A percentile compares a stretch with the other conserved stretches of the same genome.
Evolutionary conservation across 1,140 invertebrate genomes (phyloP).

Genomic region (Heterodera schachtii): DNA sequence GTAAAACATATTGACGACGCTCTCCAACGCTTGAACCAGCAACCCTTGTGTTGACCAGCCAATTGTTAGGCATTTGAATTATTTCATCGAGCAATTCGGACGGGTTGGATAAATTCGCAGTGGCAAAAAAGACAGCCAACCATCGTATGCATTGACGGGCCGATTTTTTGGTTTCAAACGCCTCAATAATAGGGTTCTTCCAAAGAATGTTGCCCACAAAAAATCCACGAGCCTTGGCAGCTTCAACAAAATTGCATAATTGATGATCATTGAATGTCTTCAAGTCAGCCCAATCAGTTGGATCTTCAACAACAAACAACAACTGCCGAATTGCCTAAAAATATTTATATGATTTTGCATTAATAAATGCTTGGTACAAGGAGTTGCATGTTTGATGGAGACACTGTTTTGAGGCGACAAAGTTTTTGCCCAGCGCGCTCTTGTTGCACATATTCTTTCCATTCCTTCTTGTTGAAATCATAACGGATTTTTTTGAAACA

Average conservation of each 20-base stretch:
- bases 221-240: conserved; percentile 3
- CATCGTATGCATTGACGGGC: background rate
- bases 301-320: background rate
- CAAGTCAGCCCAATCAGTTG: background rate
- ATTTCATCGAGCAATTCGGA: background rate
- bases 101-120: background rate
- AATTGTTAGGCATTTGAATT: background rate
- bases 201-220: background rate
- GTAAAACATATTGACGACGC: background rate
- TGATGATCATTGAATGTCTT: background rate
- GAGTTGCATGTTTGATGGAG: background rate
- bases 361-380: background rate
- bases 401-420: background rate
- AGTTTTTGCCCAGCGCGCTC: background rate
- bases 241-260: background rate
- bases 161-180: background rate
- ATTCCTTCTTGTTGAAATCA: background rate
- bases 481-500: background rate
- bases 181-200: background rate
- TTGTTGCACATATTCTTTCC: background rate
- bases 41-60: background rate
- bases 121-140: background rate
- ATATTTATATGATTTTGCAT: no score
- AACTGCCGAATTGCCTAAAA: background rate
- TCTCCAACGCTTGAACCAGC: background rate